Evolutionary conservation across 92 coral and sea anemone species (phyloP), one percentile per base, ranked within the genome.

Genomic region (Palythoa grandis): DNA sequence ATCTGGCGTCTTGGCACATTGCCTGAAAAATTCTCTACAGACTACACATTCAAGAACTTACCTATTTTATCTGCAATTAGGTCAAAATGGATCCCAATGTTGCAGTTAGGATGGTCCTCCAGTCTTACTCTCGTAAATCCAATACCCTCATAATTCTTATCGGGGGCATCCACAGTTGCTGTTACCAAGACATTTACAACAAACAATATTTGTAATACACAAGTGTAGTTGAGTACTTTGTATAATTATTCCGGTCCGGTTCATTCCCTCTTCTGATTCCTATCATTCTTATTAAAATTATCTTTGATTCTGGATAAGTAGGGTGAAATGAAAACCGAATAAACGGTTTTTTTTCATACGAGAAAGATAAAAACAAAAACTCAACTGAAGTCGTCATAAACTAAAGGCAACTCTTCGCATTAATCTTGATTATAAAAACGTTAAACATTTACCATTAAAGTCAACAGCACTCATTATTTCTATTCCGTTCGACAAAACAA

Each of bases 1-100:
- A 29, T 29, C 35, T 29, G 35, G 35, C 35, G 35, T 29, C 35
- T 29, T 29, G 35, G 35, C 35, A 29, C 3, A 43, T 43, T 43
- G 7, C 0, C 6, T 43, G 50, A 43, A 43, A n/a, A 43, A 43
- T 43, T 43, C 50, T 43, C 7, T 3, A 43, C 50, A 8, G 50
- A 43, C 50, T 43, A 8, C 50, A 43, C 50, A 8, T 0, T 43
- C 50, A 43, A 43, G 6, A 43, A 43, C 92, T 90, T 75, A 95
- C 99, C 99, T 20, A 97, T 97, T 83, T 95, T 92, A 79, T 97
- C 99, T 13, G 99, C 93, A 16, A 97, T 93, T 9, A 90, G 82
- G 82, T 97, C 99, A 72, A 97, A 97, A 77, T 94, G 89, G 22
- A 95, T 77, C 5, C 94, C 98, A 74, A 97, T 97, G 52, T 93